A percentile compares a stretch with the other conserved stretches of the same genome.
phyloP scores from a whole-genome alignment of 2,797 vertebrate genomes.

The Phylloscopus collybita region DNA sequence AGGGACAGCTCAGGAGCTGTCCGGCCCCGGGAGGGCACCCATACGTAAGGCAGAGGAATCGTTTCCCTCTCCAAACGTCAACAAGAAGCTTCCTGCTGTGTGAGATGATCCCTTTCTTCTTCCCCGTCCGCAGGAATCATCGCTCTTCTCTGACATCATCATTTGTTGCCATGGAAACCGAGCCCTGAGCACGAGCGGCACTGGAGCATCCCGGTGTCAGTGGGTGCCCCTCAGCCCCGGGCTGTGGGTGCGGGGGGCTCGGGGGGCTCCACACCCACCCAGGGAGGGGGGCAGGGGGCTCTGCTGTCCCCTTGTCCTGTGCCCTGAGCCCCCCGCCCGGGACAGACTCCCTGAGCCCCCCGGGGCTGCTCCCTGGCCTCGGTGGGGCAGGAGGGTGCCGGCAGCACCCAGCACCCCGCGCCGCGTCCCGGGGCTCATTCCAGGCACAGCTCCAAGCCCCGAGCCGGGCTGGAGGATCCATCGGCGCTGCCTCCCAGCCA shows the following conservation, averaged over 20 bases:
- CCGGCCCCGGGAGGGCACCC: not conserved
- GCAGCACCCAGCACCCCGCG: not conserved
- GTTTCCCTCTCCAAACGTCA: not conserved
- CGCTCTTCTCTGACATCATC: constrained; percentile 55
- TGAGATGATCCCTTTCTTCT: constrained; percentile 39
- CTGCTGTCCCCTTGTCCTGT: not conserved
- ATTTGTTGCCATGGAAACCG: constrained; percentile 53
- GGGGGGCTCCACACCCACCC: not conserved
- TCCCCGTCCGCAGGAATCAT: not conserved
- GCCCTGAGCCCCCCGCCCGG: not conserved
- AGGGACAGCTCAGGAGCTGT: not conserved
- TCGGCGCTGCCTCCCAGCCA: not conserved
- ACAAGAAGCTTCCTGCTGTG: constrained; percentile 20
- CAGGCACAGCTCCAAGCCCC: not conserved
- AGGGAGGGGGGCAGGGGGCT: fast-evolving
- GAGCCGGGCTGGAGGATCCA: not conserved
- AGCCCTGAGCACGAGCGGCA: not conserved
- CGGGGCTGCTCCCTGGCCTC: fast-evolving
- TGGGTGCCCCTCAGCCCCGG: not conserved
- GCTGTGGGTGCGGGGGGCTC: not conserved
- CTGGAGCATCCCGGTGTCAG: not conserved
- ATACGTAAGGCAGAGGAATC: not conserved
- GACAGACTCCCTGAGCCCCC: not conserved
- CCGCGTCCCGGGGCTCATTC: fast-evolving
- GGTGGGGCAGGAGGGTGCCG: not conserved